Evolutionary conservation across 64 coral and sea anemone genomes (phyloP), one percentile per base, ranked within the genome.

Genomic region (Pocillopora verrucosa): DNA sequence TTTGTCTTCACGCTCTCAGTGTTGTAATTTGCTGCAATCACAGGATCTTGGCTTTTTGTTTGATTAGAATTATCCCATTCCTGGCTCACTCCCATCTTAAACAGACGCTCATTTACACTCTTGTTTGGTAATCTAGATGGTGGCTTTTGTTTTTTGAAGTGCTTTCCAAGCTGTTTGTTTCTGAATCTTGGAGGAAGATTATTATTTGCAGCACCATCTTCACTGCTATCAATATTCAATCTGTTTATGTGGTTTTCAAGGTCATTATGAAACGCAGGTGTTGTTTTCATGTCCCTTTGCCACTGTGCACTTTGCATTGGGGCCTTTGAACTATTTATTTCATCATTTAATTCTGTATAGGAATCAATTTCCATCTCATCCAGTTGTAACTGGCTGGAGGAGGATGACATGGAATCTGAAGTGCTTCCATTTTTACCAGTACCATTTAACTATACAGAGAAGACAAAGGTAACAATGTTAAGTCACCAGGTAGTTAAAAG

Each of bases 101-200:
- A 10, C 25, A n/a, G 67, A 4, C 34, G 7, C 11, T 61, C 17
- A 63, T 35, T 36, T 0, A 14, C 11, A 61, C 25, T 25, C 10
- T 72, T 19, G 10, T 85, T 85, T 58, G 14, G 38, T 17, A 72
- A 35, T 2, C 57, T 25, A 6, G 45, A 4, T 37, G 36, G 4
- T 3, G 82, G 64, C 57, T 57, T 85, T 72, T 57, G 37, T 14
- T 56, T 85, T 70, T 72, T 56, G 19, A 56, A 85, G 37, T 72
- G 69, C 20, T 51, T 85, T 19, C 10, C 19, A 36, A 20, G 26
- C 2, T 72, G 63, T 20, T 22, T 85, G 37, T 85, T 72, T 7
- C 22, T 19, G 13, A 85, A 85, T 58, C 82, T 85, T 72, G 82
- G 82, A 13, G 82, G 82, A 38, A 85, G 45, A 16, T 22, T 85